Evolutionary conservation across 1,140 invertebrate species (phyloP), one percentile per base, ranked within the genome.

Genomic region (Oncopeltus fasciatus): DNA sequence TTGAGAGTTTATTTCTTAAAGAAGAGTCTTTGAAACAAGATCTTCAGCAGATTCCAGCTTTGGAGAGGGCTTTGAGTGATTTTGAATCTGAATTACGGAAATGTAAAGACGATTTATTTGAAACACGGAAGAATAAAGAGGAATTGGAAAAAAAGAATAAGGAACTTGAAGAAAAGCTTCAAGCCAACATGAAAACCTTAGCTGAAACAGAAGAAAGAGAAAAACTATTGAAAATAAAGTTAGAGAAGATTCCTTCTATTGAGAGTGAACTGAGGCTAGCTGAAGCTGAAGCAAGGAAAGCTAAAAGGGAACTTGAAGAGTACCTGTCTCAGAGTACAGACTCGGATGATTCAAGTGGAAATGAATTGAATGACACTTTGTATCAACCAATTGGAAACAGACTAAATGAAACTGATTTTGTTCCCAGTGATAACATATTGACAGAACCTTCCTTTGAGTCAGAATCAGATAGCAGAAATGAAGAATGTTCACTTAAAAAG

Each of bases 241-340:
- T 24, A 3, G 49, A 53, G 16, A 53, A 53, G 26, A 24, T 53
- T 53, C 49, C 49, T 3, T 24, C 20, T 24, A 21, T 51, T 26
- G 21, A 47, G 51, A 51, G 43, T 28, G 26, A 46, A 61, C n/a
- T 28, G 1, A 28, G 24, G 46, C 47, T 49, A 29, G 20, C 28
- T 2, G 43, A 61, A 61, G 46, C 31, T 51, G 46, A 61, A 61
- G 4, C 43, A 16, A 33, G 59, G 43, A 27, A 49, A 11, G 16
- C 26, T 31, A 21, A 61, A 61, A 49, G 46, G 46, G 44, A 61
- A 20, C 27, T 44, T 18, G 58, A 44, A 24, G 59, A 47, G 14
- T 2, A 21, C 21, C 27, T n/a, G n/a, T 47, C 59, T 11, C 24
- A 61, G 31, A 26, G 9, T n/a, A 27, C 26, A 31, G 21, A 12